Base-by-base conservation (phyloP, 1,140 invertebrate genomes). In the Rhopalosiphum maidis region DNA sequence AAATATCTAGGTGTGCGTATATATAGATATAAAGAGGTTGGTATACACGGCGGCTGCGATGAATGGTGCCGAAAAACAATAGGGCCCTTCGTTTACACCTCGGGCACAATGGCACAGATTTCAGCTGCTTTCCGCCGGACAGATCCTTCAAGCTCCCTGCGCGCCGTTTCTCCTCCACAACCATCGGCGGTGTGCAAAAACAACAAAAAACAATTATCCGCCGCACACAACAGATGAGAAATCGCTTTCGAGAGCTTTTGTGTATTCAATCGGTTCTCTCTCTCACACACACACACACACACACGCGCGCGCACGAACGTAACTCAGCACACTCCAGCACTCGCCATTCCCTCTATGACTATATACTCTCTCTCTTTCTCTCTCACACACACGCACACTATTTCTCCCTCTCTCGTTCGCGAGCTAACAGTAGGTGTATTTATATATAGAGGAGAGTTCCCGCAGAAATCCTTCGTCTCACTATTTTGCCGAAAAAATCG, bases 1-100 rank as follows among this genome's bases (percentile, higher is more conserved):
- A 77, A n/a, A 77, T 77, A 21, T 77, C n/a, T n/a, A 68, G 25
- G 55, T 30, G 55, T 30, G 55, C 15, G 11, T 60, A 60, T 68
- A n/a, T 68, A 68, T 77, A 77, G 30, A 77, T 18, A 35, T 77
- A 77, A 77, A 77, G 60, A n/a, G 60, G 60, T 77, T 77, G 60
- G 21, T 51, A 37, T 88, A 51, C 43, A 48, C 30, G 48, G 48
- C 18, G 87, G n/a, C 37, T 77, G 51, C 88, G 88, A 68, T 90
- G 89, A 90, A 90, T 90, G 23, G 37, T 68, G 37, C 89, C 55
- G 37, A 92, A 92, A 93, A 93, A 93, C 91, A 93, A 93, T 93
- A 93, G 46, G 25, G 91, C 82, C 77, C 91, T 93, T 86, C 91
- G 91, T 93, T 93, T 93, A 93, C 91, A 93, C 91, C 91, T 93